Evolutionary conservation across 2,113 vertebrate genomes (phyloP).

Genomic region (Pachycephala philippinensis): DNA sequence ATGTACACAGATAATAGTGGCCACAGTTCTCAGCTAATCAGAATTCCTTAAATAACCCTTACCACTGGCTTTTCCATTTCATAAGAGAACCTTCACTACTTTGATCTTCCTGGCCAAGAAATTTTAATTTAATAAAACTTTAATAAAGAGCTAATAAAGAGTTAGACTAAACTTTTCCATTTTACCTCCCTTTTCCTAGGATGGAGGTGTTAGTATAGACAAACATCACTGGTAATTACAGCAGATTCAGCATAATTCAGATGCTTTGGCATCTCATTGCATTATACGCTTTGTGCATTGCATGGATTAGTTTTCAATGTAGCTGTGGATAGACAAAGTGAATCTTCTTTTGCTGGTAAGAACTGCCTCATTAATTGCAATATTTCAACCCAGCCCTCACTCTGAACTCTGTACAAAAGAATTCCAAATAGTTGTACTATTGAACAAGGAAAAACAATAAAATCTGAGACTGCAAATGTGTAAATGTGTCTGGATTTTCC

Average conservation of each 20-base stretch:
- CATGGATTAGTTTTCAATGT: background rate
- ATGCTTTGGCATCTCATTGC: background rate
- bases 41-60: background rate
- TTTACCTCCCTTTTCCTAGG: background rate
- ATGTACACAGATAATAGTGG: background rate
- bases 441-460: background rate
- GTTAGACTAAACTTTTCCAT: background rate
- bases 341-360: background rate
- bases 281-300: background rate
- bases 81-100: background rate
- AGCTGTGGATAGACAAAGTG: background rate
- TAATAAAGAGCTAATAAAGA: background rate
- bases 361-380: background rate
- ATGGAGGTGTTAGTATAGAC: background rate
- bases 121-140: background rate
- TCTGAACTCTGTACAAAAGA: background rate
- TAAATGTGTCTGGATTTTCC: background rate
- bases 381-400: background rate
- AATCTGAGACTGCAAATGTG: background rate
- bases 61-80: background rate
- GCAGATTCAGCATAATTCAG: background rate
- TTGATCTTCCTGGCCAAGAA: background rate
- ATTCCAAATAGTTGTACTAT: background rate
- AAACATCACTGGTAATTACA: background rate
- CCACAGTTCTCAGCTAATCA: background rate